Evolutionary conservation across 1,140 invertebrate species (phyloP).

Genomic region (Bombus huntii): DNA sequence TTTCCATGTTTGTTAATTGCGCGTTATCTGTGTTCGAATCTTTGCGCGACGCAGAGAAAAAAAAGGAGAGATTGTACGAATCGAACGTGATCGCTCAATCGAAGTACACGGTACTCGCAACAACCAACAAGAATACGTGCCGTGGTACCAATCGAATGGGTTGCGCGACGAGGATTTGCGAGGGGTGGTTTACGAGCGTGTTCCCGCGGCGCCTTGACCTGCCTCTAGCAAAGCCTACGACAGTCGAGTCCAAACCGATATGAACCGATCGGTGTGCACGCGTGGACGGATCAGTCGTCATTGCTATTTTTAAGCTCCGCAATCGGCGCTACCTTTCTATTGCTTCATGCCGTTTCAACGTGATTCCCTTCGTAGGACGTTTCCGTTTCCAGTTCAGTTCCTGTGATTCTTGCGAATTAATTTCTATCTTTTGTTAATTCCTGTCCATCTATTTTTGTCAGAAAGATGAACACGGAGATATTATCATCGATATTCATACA

Average conservation of each 20-base stretch:
- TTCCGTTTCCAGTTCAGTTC: neutral
- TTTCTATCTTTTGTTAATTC: neutral
- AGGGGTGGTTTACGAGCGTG: constrained; percentile 39
- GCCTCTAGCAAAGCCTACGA: constrained; percentile 48
- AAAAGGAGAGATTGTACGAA: neutral
- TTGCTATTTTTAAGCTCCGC: constrained; percentile 50
- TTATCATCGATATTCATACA: neutral
- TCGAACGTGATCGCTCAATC: constrained; percentile 34
- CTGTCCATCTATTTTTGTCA: neutral
- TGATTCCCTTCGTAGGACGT: constrained; percentile 1
- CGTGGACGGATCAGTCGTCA: constrained; percentile 50
- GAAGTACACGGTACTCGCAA: neutral
- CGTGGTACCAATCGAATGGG: neutral
- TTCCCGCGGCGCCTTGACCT: constrained; percentile 39
- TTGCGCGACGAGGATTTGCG: neutral
- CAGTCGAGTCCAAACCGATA: constrained; percentile 29
- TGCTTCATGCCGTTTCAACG: neutral
- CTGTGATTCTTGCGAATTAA: neutral
- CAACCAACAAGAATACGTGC: neutral
- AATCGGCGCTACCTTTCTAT: constrained; percentile 42
- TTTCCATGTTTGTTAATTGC: constrained; percentile 33
- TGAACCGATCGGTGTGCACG: constrained; percentile 27
- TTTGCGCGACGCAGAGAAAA: neutral
- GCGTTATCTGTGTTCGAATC: constrained; percentile 10
- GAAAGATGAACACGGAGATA: neutral